These are phyloP conservation scores for Archivesica marissinica DNA, from an alignment of 1,140 invertebrate species.

Conservation along the genomic window DNA sequence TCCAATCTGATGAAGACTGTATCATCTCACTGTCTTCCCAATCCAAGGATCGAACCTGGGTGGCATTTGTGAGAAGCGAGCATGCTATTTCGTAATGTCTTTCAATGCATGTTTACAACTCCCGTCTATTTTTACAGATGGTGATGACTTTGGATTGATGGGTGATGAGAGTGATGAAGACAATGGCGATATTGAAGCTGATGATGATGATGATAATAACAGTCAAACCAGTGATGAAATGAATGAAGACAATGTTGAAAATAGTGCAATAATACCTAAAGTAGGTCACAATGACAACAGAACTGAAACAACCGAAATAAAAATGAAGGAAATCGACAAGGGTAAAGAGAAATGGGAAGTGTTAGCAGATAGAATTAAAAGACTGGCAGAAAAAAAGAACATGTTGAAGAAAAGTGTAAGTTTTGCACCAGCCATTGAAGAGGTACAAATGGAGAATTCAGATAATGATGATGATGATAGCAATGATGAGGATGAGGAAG, in stretches of 20 bases:
- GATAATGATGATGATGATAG: slow-evolving; percentile 44
- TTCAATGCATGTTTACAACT: no score
- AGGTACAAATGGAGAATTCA: background rate
- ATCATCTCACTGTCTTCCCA: no score
- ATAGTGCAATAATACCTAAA: background rate
- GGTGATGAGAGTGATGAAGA: slow-evolving; percentile 84
- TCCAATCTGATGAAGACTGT: no score
- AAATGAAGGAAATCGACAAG: slow-evolving; percentile 49
- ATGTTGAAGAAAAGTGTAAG: slow-evolving; percentile 51
- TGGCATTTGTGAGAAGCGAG: no score
- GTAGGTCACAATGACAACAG: no score
- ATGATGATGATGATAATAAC: slow-evolving; percentile 43
- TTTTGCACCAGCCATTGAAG: slow-evolving; percentile 52
- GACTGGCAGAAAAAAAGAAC: slow-evolving; percentile 31
- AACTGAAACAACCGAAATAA: slow-evolving; percentile 5
- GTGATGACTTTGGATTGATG: slow-evolving; percentile 82
- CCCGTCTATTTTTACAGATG: no score
- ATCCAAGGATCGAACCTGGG: no score
- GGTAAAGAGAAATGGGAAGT: slow-evolving; percentile 65
- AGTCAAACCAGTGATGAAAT: slow-evolving; percentile 35
- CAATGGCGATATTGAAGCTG: slow-evolving; percentile 54
- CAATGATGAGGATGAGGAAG: slow-evolving; percentile 51
- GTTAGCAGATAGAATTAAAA: slow-evolving; percentile 63
- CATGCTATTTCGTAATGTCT: no score
- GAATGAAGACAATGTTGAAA: slow-evolving; percentile 43